Percentiles rank a stretch among this genome's conserved stretches.
These are phyloP conservation scores for Zaprionus inermis DNA, from an alignment of 1,140 invertebrate species.

Conservation along the genomic window DNA sequence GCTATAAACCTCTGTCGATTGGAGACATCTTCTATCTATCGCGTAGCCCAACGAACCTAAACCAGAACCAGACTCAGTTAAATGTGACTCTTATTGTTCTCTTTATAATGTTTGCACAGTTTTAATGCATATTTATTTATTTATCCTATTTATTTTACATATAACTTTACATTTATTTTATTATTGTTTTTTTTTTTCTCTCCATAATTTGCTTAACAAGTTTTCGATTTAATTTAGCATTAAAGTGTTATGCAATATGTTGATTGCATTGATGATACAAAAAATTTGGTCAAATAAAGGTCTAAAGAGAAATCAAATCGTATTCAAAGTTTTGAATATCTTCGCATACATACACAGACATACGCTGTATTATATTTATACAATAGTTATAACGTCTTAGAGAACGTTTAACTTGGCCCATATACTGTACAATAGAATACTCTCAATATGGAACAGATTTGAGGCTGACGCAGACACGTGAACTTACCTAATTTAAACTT, in stretches of 20 bases:
- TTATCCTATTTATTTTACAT: slow-evolving; percentile 21
- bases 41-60: slow-evolving; percentile 29
- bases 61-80: slow-evolving; percentile 28
- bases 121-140: slow-evolving; percentile 23
- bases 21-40: slow-evolving; percentile 25
- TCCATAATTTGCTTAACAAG: slow-evolving; percentile 36
- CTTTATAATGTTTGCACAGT: slow-evolving; percentile 43
- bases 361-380: slow-evolving; percentile 3
- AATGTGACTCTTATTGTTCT: slow-evolving; percentile 47
- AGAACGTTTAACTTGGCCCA: slow-evolving; percentile 31
- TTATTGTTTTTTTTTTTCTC: slow-evolving; percentile 31
- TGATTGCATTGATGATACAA: slow-evolving; percentile 57
- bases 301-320: slow-evolving; percentile 62
- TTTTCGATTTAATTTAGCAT: slow-evolving; percentile 53
- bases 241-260: slow-evolving; percentile 55
- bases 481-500: slow-evolving; percentile 15
- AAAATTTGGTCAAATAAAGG: slow-evolving; percentile 55
- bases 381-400: slow-evolving; percentile 18
- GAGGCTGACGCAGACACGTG: slow-evolving; percentile 21
- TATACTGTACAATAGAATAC: slow-evolving; percentile 15
- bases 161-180: slow-evolving; percentile 36
- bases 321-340: slow-evolving; percentile 82
- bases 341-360: slow-evolving; percentile 5
- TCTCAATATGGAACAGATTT: slow-evolving; percentile 20
- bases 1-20: slow-evolving; percentile 27